Base-by-base conservation (phyloP, 2,888 invertebrate genomes). In the Limulus polyphemus region DNA sequence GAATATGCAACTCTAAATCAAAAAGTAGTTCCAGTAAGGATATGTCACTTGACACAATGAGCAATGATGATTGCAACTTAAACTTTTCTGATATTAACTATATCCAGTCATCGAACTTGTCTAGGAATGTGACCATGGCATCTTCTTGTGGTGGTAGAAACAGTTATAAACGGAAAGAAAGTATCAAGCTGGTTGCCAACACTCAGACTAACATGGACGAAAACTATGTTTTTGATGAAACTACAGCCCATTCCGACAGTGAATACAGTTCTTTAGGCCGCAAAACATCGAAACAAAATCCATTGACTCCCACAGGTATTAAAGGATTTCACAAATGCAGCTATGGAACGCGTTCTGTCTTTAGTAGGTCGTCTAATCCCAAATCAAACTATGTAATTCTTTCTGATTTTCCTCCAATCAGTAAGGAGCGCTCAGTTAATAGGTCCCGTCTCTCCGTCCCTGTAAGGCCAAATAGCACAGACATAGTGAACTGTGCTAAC, bases 181-280 rank as follows among this genome's bases (percentile, higher is more conserved):
- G 79, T 75, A 77, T 90, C 47, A 90, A 91, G 79, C 87, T 90
- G 32, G 89, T 90, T 5, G 90, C 90, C 11, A 91, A 91, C 32
- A 90, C 91, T 0, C 91, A 92, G 76, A 90, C 91, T 9, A 86
- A 88, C 72, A 86, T 70, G 56, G 62, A 58, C 61, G 67, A 63
- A 50, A 32, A 32, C 32, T 32, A 7, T 32, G 32, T 32, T 61
- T 56, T 49, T 63, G 58, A 60, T n/a, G 65, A 50, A 56, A 63
- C 57, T 32, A 17, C 12, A 7, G 16, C 55, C 2, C 55, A 55
- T 13, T 55, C 47, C 11, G 55, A 55, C 13, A 46, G 55, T 46
- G 17, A 55, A 13, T 55, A 55, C 10, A n/a, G 32, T 16, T 17
- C 55, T 46, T 13, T 16, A 16, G 17, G 32, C 17, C 32, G 32